phyloP scores from a whole-genome alignment of 2,797 vertebrate genomes.

The Oreonectes daqikongensis region DNA sequence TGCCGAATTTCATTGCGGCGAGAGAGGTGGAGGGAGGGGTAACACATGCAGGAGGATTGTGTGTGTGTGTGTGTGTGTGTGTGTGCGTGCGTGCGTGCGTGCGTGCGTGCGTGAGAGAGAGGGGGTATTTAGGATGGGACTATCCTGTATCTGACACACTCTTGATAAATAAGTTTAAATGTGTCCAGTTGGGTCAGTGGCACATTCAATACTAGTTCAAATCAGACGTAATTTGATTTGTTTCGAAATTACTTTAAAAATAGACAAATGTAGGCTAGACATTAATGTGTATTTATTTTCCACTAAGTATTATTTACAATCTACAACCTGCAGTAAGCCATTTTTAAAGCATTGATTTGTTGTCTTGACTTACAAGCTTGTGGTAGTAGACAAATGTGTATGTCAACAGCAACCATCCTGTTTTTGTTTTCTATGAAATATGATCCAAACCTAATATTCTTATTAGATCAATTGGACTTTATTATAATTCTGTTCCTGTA shows the following conservation, averaged over 20 bases:
- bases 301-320: background rate
- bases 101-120: conserved; percentile 24
- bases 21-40: conserved; percentile 35
- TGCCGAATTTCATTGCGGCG: conserved; percentile 65
- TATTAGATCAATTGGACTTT: conserved; percentile 7
- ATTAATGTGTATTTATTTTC: background rate
- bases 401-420: conserved; percentile 3
- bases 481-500: background rate
- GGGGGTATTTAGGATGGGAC: conserved; percentile 26
- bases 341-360: conserved; percentile 10
- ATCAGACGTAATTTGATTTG: background rate
- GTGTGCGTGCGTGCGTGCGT: too few species aligned
- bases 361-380: conserved; percentile 37
- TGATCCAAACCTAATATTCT: background rate
- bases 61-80: conserved; percentile 18
- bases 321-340: background rate
- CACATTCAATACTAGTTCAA: background rate
- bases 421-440: conserved; percentile 2
- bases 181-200: background rate
- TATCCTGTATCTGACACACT: conserved; percentile 37
- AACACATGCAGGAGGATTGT: conserved; percentile 33
- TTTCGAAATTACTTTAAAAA: background rate
- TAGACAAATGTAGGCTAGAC: background rate
- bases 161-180: conserved; percentile 19
- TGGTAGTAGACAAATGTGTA: conserved; percentile 6